Evolutionary conservation across 2,888 invertebrate genomes (phyloP).

Genomic region (Chalcis sispes): DNA sequence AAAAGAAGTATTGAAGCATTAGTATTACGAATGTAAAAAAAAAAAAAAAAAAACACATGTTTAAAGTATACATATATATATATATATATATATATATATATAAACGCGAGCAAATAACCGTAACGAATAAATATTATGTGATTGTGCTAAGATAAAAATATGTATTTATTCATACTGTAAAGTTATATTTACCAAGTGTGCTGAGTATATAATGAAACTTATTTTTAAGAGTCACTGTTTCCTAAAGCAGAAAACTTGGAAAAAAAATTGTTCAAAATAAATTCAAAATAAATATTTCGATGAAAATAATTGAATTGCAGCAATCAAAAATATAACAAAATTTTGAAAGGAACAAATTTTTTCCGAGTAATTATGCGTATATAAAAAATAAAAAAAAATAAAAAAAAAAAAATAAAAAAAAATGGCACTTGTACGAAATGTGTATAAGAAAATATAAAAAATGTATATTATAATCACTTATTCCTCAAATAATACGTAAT

Average conservation of each 20-base stretch:
- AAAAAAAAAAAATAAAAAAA: too few species aligned
- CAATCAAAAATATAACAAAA: not conserved
- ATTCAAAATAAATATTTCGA: not conserved
- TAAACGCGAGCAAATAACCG: conserved; percentile 17
- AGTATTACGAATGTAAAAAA: conserved; percentile 44
- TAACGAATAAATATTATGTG: conserved; percentile 18
- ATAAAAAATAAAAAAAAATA: not conserved
- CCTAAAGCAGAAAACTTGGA: conserved; percentile 1
- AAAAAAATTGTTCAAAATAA: conserved; percentile 23
- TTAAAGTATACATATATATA: too few species aligned
- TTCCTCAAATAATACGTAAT: conserved; percentile 46
- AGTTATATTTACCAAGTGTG: conserved; percentile 19
- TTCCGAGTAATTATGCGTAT: conserved; percentile 17
- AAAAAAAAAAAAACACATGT: too few species aligned
- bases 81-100: too few species aligned
- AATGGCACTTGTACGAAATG: too few species aligned
- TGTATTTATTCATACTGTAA: conserved; percentile 29
- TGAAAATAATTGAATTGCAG: not conserved
- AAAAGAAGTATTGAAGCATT: conserved; percentile 14
- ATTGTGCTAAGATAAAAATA: conserved; percentile 33
- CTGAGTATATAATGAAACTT: conserved; percentile 29
- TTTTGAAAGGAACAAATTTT: conserved; percentile 28
- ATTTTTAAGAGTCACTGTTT: conserved; percentile 30
- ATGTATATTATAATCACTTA: conserved; percentile 35
- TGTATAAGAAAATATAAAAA: conserved; percentile 19